phyloP scores from a whole-genome alignment of 2,113 vertebrate species.

The Solea senegalensis region DNA sequence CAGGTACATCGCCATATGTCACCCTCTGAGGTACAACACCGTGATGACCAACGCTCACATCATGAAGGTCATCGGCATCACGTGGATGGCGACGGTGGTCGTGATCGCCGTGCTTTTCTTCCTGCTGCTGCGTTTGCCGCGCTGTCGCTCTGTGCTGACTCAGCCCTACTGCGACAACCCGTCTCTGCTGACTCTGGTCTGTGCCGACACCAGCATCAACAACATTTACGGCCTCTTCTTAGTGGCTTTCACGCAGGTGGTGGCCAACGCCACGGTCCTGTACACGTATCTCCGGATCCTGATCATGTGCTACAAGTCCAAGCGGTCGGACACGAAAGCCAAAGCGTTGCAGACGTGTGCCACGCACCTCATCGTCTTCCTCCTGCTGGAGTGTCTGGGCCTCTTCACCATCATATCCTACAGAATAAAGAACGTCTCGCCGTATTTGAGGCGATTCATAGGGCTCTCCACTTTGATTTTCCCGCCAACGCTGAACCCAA shows the following conservation, averaged over 20 bases:
- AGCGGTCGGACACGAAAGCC: slow-evolving; percentile 68
- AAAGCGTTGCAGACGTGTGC: slow-evolving; percentile 81
- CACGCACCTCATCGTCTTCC: slow-evolving; percentile 74
- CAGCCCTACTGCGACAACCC: slow-evolving; percentile 77
- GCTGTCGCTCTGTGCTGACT: slow-evolving; percentile 65
- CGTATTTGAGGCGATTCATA: slow-evolving; percentile 66
- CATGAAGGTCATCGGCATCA: slow-evolving; percentile 59
- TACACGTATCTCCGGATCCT: slow-evolving; percentile 78
- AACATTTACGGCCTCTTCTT: slow-evolving; percentile 71
- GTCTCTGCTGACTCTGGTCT: slow-evolving; percentile 71
- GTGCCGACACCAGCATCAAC: slow-evolving; percentile 70
- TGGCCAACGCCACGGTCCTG: slow-evolving; percentile 52
- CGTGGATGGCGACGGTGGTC: slow-evolving; percentile 64
- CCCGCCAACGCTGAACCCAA: slow-evolving; percentile 77
- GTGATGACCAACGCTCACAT: slow-evolving; percentile 71
- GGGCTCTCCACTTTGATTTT: slow-evolving; percentile 71
- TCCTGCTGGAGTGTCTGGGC: slow-evolving; percentile 77
- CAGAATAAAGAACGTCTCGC: slow-evolving; percentile 60
- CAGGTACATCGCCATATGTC: slow-evolving; percentile 80
- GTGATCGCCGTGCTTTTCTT: slow-evolving; percentile 67
- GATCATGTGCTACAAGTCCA: slow-evolving; percentile 72
- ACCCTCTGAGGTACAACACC: slow-evolving; percentile 75
- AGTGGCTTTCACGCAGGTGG: slow-evolving; percentile 12
- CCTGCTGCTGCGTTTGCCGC: slow-evolving; percentile 74
- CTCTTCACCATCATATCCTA: slow-evolving; percentile 79